These are phyloP conservation scores for Lemur catta DNA, from an alignment of 2,797 vertebrate genomes.

Conservation along the genomic window DNA sequence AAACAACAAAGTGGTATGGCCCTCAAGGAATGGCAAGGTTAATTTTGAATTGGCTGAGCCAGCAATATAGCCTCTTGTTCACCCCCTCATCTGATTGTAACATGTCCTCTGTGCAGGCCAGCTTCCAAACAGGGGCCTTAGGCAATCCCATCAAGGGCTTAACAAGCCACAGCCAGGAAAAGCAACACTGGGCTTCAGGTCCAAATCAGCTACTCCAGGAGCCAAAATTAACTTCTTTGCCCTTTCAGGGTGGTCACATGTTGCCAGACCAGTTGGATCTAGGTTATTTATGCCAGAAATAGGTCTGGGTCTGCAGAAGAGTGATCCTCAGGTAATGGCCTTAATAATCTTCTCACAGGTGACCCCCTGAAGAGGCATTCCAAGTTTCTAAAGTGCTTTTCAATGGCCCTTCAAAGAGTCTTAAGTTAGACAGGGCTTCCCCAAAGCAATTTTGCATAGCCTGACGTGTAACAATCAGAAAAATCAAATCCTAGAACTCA, in stretches of 20 bases:
- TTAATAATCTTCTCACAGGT: neutral
- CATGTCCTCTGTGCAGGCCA: neutral
- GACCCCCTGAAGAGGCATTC: neutral
- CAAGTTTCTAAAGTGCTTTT: neutral
- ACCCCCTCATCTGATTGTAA: neutral
- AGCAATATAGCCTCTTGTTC: neutral
- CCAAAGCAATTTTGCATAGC: neutral
- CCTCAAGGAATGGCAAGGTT: neutral
- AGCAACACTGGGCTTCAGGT: neutral
- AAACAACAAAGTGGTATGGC: neutral
- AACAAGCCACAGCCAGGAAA: neutral
- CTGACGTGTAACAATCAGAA: neutral
- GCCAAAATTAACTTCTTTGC: neutral
- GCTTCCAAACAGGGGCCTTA: conserved; percentile 10
- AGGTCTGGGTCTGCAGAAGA: neutral
- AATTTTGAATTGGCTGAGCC: neutral
- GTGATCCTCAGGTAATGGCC: neutral
- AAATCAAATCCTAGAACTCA: neutral
- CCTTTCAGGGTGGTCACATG: neutral
- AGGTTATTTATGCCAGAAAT: neutral
- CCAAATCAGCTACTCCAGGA: neutral
- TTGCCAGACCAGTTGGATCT: neutral
- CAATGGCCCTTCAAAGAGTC: neutral
- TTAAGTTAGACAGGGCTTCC: neutral
- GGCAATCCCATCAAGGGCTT: neutral